phyloP scores from a whole-genome alignment of 2,113 vertebrate genomes.

The Scomber colias region DNA sequence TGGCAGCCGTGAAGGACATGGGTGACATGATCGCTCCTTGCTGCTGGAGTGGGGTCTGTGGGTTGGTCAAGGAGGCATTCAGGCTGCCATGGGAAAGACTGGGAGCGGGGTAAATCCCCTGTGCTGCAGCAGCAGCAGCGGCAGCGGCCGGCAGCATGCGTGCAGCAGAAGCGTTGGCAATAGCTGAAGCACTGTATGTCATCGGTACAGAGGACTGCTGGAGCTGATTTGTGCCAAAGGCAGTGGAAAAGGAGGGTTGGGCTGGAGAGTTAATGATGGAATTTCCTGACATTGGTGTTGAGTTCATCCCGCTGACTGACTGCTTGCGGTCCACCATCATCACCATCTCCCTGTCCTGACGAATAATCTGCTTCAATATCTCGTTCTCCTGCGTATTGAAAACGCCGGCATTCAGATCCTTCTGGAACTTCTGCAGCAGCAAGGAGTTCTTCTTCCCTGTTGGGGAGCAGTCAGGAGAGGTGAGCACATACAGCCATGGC shows the following conservation, averaged over 20 bases:
- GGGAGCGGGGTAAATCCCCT: constrained; percentile 86
- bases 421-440: constrained; percentile 98
- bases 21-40: constrained; percentile 91
- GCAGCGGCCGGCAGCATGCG: constrained; percentile 88
- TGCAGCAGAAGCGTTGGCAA: constrained; percentile 84
- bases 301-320: constrained; percentile 86
- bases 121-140: constrained; percentile 87
- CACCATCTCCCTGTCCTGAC: constrained; percentile 98
- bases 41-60: constrained; percentile 86
- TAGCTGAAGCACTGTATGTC: constrained; percentile 87
- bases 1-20: constrained; percentile 91
- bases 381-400: constrained; percentile 99
- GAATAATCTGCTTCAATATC: constrained; percentile 98
- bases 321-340: constrained; percentile 89
- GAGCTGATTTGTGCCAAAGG: constrained; percentile 83
- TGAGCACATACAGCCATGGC: constrained; percentile 62
- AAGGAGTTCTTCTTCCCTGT: constrained; percentile 99
- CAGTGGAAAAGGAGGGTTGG: constrained; percentile 84
- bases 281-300: constrained; percentile 89
- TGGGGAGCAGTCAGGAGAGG: constrained; percentile 65
- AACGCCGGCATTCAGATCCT: constrained; percentile 97
- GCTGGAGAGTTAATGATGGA: constrained; percentile 92
- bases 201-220: constrained; percentile 89
- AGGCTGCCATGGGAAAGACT: constrained; percentile 90
- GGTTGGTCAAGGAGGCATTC: constrained; percentile 87